Evolutionary conservation across 2,888 invertebrate species (phyloP).

Genomic region (Baronia brevicornis): DNA sequence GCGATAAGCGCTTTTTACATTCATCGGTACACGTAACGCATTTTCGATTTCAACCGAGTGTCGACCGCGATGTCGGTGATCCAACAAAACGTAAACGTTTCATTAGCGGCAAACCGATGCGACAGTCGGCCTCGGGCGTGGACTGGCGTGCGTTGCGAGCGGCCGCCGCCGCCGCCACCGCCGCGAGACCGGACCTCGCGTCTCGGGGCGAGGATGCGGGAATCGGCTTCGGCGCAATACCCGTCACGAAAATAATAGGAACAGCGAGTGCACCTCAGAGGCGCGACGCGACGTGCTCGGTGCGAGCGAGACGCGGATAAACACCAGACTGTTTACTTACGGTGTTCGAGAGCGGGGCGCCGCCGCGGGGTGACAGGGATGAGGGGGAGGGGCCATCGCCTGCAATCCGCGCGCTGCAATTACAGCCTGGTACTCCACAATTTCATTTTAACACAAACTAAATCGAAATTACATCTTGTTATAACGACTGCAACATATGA

Average conservation of each 20-base stretch:
- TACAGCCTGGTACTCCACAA: constrained; percentile 61
- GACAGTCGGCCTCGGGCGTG: constrained; percentile 69
- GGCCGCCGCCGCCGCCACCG: constrained; percentile 68
- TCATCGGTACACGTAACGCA: constrained; percentile 50
- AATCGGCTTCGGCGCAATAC: constrained; percentile 76
- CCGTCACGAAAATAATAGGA: constrained; percentile 77
- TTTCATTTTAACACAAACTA: constrained; percentile 49
- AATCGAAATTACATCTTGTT: constrained; percentile 24
- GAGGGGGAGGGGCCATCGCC: constrained; percentile 57
- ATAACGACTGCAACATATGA: constrained; percentile 3
- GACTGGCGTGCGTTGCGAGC: constrained; percentile 63
- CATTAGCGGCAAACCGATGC: constrained; percentile 60
- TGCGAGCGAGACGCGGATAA: constrained; percentile 75
- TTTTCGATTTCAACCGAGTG: constrained; percentile 55
- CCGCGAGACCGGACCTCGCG: constrained; percentile 73
- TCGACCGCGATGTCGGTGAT: constrained; percentile 30
- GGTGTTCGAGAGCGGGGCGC: constrained; percentile 67
- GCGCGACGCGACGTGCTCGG: constrained; percentile 73
- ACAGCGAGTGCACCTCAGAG: constrained; percentile 75
- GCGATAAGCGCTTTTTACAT: constrained; percentile 37
- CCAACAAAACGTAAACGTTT: constrained; percentile 46
- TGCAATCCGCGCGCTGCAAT: constrained; percentile 75
- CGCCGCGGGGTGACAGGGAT: no score
- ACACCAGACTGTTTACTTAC: constrained; percentile 76
- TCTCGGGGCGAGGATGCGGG: constrained; percentile 75